Conservation (phyloP, 2,797 vertebrate genomes). For the Melanotaenia parkinsoni region DNA sequence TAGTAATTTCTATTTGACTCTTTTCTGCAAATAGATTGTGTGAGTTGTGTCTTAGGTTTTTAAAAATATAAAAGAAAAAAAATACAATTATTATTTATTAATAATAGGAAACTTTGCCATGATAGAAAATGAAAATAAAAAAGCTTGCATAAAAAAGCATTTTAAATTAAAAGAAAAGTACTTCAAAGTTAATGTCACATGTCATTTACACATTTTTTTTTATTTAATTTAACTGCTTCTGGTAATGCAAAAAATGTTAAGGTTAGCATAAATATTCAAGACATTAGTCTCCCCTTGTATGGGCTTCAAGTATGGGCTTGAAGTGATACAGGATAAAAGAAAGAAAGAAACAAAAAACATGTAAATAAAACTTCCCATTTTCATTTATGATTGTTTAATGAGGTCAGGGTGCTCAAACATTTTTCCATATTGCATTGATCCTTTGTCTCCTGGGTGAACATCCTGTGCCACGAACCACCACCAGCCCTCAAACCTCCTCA, state of each 20-base stretch:
- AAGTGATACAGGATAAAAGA: not conserved
- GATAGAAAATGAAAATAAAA: not conserved
- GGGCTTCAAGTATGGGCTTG: not conserved
- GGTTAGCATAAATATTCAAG: not conserved
- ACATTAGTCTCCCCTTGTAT: not conserved
- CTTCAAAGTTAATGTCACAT: too few species aligned
- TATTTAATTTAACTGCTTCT: not conserved
- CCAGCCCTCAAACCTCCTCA: not conserved
- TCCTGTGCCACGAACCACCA: not conserved
- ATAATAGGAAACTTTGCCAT: too few species aligned
- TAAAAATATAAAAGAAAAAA: not conserved
- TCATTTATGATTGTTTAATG: too few species aligned
- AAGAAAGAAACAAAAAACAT: too few species aligned
- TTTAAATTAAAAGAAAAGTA: too few species aligned
- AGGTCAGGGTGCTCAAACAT: too few species aligned
- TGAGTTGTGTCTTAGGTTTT: not conserved
- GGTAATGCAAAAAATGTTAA: not conserved
- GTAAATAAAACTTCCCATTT: too few species aligned
- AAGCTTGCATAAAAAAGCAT: not conserved
- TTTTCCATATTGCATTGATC: too few species aligned
- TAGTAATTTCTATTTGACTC: not conserved
- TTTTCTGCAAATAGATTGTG: not conserved
- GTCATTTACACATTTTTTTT: not conserved
- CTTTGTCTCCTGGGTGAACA: too few species aligned
- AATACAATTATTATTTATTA: not conserved